These are phyloP conservation scores for Mungos mungo DNA, from an alignment of 2,113 vertebrate species.

Conservation along the genomic window DNA sequence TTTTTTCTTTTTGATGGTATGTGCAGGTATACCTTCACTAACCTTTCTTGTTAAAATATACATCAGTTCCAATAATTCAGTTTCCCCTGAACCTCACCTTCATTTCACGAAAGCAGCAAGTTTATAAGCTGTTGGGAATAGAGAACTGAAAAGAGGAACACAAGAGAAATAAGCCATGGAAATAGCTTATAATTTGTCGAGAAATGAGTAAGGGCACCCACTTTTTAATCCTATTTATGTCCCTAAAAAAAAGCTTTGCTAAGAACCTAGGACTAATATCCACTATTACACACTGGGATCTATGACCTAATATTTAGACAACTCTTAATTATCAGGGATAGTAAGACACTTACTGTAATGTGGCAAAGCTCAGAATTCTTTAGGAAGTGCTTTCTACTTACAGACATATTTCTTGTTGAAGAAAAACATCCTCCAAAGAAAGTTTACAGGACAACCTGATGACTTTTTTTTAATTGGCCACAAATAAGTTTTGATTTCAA, in stretches of 20 bases:
- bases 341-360: not conserved
- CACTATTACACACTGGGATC: not conserved
- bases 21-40: not conserved
- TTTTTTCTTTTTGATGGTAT: not conserved
- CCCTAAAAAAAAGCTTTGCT: not conserved
- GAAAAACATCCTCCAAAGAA: slow-evolving; percentile 24
- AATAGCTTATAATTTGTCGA: not conserved
- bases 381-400: not conserved
- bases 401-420: slow-evolving; percentile 17
- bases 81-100: not conserved
- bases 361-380: slow-evolving; percentile 8
- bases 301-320: slow-evolving; percentile 9
- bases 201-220: not conserved
- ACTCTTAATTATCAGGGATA: not conserved
- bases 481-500: slow-evolving; percentile 47
- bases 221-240: not conserved
- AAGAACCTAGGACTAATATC: not conserved
- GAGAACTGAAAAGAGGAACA: not conserved
- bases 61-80: not conserved
- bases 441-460: not conserved
- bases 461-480: not conserved
- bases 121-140: not conserved
- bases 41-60: not conserved
- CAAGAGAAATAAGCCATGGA: not conserved
- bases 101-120: not conserved